Evolutionary conservation across 2,888 invertebrate genomes (phyloP).

Genomic region (Coenonympha arcania): DNA sequence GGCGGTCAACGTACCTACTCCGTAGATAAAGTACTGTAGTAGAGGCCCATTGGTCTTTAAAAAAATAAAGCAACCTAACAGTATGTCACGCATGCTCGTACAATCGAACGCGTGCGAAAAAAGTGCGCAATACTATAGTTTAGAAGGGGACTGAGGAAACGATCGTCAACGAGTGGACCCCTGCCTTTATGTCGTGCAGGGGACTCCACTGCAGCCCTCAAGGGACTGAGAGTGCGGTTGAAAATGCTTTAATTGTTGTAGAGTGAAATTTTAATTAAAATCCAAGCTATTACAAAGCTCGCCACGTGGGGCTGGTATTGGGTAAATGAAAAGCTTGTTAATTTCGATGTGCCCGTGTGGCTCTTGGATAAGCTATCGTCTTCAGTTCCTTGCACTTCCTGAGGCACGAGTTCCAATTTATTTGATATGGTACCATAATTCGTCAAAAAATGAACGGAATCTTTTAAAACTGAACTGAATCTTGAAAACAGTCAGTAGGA

Average conservation of each 20-base stretch:
- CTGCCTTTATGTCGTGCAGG: constrained; percentile 46
- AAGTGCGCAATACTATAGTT: constrained; percentile 52
- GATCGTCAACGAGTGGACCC: constrained; percentile 47
- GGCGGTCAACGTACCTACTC: too few relatives aligned
- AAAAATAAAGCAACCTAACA: constrained; percentile 15
- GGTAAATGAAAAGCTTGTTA: neutral
- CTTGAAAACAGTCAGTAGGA: too few relatives aligned
- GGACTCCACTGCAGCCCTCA: constrained; percentile 23
- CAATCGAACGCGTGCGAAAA: constrained; percentile 21
- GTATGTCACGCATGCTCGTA: constrained; percentile 39
- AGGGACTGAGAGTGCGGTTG: constrained; percentile 16
- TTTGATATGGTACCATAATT: neutral
- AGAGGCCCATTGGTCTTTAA: too few relatives aligned
- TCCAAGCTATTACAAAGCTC: constrained; percentile 6
- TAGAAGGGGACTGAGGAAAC: constrained; percentile 50
- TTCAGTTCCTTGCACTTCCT: too few relatives aligned
- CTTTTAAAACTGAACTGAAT: too few relatives aligned
- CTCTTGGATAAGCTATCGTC: neutral
- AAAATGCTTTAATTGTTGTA: constrained; percentile 21
- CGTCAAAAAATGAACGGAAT: too few relatives aligned
- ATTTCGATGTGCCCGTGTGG: neutral
- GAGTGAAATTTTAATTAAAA: constrained; percentile 24
- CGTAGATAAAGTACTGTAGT: too few relatives aligned
- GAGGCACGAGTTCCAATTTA: too few relatives aligned
- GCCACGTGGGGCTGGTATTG: neutral